Base-by-base conservation (phyloP, 2,797 vertebrate species). In the Acanthurus leucopareius region DNA sequence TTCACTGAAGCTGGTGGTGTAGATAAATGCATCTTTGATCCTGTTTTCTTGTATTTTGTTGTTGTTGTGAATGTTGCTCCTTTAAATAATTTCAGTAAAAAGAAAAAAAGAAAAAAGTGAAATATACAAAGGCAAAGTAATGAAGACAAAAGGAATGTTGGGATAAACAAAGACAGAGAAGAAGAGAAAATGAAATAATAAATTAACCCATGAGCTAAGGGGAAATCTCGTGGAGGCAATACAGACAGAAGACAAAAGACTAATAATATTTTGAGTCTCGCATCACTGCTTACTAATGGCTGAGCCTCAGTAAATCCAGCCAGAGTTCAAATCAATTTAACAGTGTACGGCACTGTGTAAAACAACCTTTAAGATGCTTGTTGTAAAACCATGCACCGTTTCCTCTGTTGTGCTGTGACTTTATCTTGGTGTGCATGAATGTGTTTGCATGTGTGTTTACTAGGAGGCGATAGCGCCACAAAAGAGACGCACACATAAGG, bases 281-380 rank as follows among this genome's bases (percentile, higher is more conserved):
- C 73, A 54, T 82, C 52, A 13, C 48, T 62, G 45, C 32, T 53
- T 58, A 38, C 47, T 62, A 68, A 44, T 28, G 57, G 56, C 57
- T 62, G 38, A 77, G 62, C 60, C 47, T 63, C 51, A 45, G 38
- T 73, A 28, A 67, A 78, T 75, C 57, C 60, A 65, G 17, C 38
- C 25, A 8, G 19, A 10, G 66, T 42, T 80, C 38, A 74, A 77
- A 80, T 82, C 79, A 79, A 59, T 85, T 75, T 57, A 80, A 64
- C 71, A 56, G 10, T 14, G 58, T 17, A 61, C 38, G 62, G 44
- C 45, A n/a, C 51, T 0, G 22, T 63, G 71, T 68, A 72, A 70
- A 87, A 74, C 73, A 60, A 69, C 64, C 47, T 79, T 60, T 44
- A 73, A 75, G 63, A 35, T 40, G 61, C 19, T 40, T 45, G 49